Conservation (phyloP, 2,113 vertebrate genomes). For the Eonycteris spelaea region DNA sequence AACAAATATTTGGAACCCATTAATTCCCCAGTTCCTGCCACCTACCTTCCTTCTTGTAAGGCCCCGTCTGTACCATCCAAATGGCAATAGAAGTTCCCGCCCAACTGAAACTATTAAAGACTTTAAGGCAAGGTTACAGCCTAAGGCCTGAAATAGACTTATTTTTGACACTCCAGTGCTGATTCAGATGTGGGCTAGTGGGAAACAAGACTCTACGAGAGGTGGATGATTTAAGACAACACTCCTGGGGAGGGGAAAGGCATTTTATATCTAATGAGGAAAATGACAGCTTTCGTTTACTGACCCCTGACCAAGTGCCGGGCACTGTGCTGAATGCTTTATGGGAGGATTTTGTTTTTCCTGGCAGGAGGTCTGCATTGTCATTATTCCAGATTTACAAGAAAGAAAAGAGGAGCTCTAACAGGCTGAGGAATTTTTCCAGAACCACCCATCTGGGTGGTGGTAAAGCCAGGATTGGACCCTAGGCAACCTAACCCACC, state of each 20-base stretch:
- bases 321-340: neutral
- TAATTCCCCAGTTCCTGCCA: conserved; percentile 53
- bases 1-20: conserved; percentile 59
- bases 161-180: neutral
- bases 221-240: neutral
- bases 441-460: neutral
- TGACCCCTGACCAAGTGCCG: neutral
- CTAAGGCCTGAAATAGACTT: neutral
- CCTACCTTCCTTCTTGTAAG: neutral
- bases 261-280: neutral
- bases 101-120: neutral
- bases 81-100: conserved; percentile 30
- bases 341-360: neutral
- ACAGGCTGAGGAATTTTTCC: neutral
- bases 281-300: neutral
- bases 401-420: neutral
- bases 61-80: conserved; percentile 8
- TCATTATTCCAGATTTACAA: neutral
- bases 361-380: neutral
- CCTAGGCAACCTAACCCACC: neutral
- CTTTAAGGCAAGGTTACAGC: neutral
- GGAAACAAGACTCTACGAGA: neutral
- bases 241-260: neutral
- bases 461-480: neutral
- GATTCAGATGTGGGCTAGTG: neutral